Evolutionary conservation across 2,797 vertebrate genomes (phyloP).

Genomic region (Takifugu rubripes): DNA sequence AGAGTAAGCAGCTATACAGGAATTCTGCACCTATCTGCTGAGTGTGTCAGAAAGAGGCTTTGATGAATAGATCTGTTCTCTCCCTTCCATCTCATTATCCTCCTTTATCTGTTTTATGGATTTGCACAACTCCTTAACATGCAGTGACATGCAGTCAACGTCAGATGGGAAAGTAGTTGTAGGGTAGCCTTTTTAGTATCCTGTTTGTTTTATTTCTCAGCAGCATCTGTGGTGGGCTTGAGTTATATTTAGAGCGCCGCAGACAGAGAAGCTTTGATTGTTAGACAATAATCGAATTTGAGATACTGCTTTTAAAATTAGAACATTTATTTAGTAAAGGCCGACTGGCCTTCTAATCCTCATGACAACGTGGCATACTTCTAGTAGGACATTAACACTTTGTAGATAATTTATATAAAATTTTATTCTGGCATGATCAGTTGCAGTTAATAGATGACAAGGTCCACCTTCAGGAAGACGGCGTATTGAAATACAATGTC

Average conservation of each 20-base stretch:
- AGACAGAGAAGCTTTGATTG: constrained; percentile 22
- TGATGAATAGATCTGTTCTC: constrained; percentile 71
- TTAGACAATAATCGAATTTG: constrained; percentile 29
- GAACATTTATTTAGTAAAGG: constrained; percentile 29
- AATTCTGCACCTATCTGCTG: constrained; percentile 59
- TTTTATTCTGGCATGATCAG: constrained; percentile 8
- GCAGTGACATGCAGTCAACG: constrained; percentile 52
- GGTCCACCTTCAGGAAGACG: constrained; percentile 18
- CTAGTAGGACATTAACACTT: constrained; percentile 43
- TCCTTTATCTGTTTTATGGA: constrained; percentile 73
- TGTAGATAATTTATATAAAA: constrained; percentile 40
- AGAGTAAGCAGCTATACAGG: constrained; percentile 55
- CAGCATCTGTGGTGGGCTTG: constrained; percentile 12
- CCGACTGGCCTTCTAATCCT: constrained; percentile 17
- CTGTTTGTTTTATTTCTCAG: constrained; percentile 36
- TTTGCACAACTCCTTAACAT: constrained; percentile 66
- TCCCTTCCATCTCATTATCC: constrained; percentile 73
- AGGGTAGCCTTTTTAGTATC: constrained; percentile 10
- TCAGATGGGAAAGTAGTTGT: constrained; percentile 34
- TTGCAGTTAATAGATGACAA: constrained; percentile 10
- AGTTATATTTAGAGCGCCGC: constrained; percentile 26
- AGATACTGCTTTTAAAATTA: constrained; percentile 40
- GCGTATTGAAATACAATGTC: constrained; percentile 42
- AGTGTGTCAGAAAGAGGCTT: constrained; percentile 73
- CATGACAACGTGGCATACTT: constrained; percentile 47